Evolutionary conservation across 2,113 vertebrate species (phyloP).

Genomic region (Talpa occidentalis): DNA sequence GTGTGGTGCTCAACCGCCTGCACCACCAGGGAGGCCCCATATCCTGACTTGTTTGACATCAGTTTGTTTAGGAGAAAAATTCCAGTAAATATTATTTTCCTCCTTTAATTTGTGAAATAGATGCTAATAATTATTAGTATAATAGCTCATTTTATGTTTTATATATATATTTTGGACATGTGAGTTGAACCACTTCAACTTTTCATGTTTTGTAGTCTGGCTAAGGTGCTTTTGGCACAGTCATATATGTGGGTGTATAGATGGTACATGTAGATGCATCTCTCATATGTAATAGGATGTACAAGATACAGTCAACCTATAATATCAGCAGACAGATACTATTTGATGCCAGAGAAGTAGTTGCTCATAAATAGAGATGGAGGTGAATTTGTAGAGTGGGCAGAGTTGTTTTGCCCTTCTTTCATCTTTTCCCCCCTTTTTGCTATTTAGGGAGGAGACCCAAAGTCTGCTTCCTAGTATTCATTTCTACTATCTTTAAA

Average conservation of each 20-base stretch:
- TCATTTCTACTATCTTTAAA: neutral
- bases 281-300: neutral
- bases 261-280: too few relatives aligned
- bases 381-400: neutral
- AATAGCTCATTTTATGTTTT: neutral
- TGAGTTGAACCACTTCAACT: neutral
- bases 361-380: neutral
- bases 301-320: neutral
- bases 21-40: too few relatives aligned
- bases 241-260: too few relatives aligned
- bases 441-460: neutral
- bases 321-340: neutral
- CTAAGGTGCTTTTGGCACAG: neutral
- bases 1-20: too few relatives aligned
- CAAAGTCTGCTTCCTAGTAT: neutral
- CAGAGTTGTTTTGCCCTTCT: neutral
- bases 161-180: neutral
- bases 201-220: neutral
- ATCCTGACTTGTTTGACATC: neutral
- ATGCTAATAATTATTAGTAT: neutral
- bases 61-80: conserved; percentile 23
- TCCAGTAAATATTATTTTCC: neutral
- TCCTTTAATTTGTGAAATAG: neutral
- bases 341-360: neutral
- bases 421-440: neutral